Percentiles rank a stretch among this genome's conserved stretches.
phyloP scores from a whole-genome alignment of 35 echinoderm and acorn worm species.

The Heliocidaris erythrogramma region DNA sequence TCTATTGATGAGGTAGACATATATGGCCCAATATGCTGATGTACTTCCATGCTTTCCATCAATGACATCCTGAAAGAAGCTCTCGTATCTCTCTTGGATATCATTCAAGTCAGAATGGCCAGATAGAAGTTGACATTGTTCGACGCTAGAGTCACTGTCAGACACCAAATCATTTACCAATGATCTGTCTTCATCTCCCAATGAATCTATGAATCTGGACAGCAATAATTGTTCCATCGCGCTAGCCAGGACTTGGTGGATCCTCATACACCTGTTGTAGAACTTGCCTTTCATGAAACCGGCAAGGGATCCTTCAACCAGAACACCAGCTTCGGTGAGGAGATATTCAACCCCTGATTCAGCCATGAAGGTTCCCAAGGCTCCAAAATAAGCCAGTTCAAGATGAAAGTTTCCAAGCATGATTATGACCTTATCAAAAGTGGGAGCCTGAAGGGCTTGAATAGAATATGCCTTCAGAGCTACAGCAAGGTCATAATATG shows the following conservation, averaged over 20 bases:
- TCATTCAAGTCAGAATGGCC: neutral
- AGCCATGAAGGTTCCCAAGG: slow-evolving; percentile 73
- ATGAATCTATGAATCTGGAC: slow-evolving; percentile 36
- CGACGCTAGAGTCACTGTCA: slow-evolving; percentile 17
- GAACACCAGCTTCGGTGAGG: slow-evolving; percentile 62
- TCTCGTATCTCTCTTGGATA: slow-evolving; percentile 55
- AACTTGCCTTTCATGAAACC: slow-evolving; percentile 67
- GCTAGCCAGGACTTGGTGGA: slow-evolving; percentile 66
- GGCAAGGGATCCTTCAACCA: slow-evolving; percentile 72
- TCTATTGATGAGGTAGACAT: slow-evolving; percentile 75
- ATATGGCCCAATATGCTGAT: slow-evolving; percentile 71
- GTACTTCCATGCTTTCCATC: slow-evolving; percentile 54
- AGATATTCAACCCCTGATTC: slow-evolving; percentile 76
- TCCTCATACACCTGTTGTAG: slow-evolving; percentile 82
- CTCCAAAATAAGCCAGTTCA: slow-evolving; percentile 79
- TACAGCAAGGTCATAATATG: slow-evolving; percentile 84
- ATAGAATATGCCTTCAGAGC: slow-evolving; percentile 83
- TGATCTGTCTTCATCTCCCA: neutral
- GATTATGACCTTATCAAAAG: slow-evolving; percentile 73
- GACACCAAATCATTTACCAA: neutral
- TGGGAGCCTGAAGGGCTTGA: slow-evolving; percentile 65
- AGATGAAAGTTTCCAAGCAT: slow-evolving; percentile 86
- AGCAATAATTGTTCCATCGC: slow-evolving; percentile 72
- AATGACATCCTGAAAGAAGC: slow-evolving; percentile 60
- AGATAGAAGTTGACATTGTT: slow-evolving; percentile 45